These are phyloP conservation scores for Brachyhypopomus gauderio DNA, from an alignment of 2,113 vertebrate species.

Conservation along the genomic window DNA sequence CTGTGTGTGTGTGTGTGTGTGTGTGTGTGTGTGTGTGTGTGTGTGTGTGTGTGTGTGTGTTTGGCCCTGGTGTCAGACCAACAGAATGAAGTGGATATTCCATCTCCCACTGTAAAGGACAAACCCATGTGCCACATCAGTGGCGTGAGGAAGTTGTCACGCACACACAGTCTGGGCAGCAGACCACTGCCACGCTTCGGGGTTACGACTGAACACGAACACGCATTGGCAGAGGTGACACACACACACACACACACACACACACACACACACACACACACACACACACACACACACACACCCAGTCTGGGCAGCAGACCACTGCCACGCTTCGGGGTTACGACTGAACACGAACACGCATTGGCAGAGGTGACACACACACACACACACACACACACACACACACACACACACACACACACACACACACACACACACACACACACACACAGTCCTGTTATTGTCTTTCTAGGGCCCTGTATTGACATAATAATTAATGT, in stretches of 20 bases:
- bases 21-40: not conserved
- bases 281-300: no score
- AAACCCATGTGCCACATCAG: conserved; percentile 75
- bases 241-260: no score
- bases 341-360: no score
- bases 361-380: not conserved
- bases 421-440: conserved; percentile 22
- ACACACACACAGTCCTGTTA: no score
- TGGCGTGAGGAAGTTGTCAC: conserved; percentile 71
- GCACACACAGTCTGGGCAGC: conserved; percentile 73
- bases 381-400: not conserved
- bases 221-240: no score
- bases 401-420: conserved; percentile 15
- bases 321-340: conserved; percentile 58
- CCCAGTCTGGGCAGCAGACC: conserved; percentile 68
- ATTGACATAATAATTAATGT: no score
- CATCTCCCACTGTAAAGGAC: conserved; percentile 70
- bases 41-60: not conserved
- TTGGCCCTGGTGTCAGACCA: conserved; percentile 61
- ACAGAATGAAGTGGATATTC: conserved; percentile 72
- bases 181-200: conserved; percentile 82
- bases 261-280: no score
- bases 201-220: conserved; percentile 74
- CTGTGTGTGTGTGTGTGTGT: no score
- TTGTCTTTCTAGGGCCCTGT: no score